Percentiles rank a stretch among this genome's conserved stretches.
phyloP scores from a whole-genome alignment of 2,113 vertebrate genomes.

The Notarius quadriscutis region DNA sequence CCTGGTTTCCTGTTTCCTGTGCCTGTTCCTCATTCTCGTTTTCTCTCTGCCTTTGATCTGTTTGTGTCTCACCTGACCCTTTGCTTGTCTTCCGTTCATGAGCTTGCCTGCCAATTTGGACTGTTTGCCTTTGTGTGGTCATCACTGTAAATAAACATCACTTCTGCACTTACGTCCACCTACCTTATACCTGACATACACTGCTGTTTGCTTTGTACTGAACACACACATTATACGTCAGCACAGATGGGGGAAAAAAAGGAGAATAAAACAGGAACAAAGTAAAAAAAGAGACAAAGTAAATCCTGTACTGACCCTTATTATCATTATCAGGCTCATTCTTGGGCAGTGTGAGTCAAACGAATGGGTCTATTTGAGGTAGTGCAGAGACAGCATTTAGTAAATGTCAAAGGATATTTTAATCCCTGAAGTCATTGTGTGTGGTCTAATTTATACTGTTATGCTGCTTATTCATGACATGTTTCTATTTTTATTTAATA shows the following conservation, averaged over 20 bases:
- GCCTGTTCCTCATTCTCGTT: too few relatives aligned
- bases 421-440: not conserved
- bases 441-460: not conserved
- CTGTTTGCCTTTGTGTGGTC: too few relatives aligned
- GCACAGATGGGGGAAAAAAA: not conserved
- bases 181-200: not conserved
- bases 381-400: constrained; percentile 27
- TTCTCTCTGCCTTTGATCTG: too few relatives aligned
- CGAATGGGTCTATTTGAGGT: not conserved
- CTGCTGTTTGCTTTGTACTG: not conserved
- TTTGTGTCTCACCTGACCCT: too few relatives aligned
- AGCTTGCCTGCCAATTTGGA: too few relatives aligned
- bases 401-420: constrained; percentile 9
- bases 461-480: not conserved
- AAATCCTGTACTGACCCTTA: constrained; percentile 10
- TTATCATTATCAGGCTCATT: not conserved
- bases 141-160: too few relatives aligned
- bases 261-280: not conserved
- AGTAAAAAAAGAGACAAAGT: not conserved
- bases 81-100: too few relatives aligned
- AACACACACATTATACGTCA: not conserved
- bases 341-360: not conserved
- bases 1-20: too few relatives aligned
- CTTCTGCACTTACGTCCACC: too few relatives aligned
- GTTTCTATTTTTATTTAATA: constrained; percentile 6